A percentile compares a stretch with the other conserved stretches of the same genome.
These are phyloP conservation scores for Lepidochitona cinerea DNA, from an alignment of 2,888 invertebrate genomes.

Conservation along the genomic window DNA sequence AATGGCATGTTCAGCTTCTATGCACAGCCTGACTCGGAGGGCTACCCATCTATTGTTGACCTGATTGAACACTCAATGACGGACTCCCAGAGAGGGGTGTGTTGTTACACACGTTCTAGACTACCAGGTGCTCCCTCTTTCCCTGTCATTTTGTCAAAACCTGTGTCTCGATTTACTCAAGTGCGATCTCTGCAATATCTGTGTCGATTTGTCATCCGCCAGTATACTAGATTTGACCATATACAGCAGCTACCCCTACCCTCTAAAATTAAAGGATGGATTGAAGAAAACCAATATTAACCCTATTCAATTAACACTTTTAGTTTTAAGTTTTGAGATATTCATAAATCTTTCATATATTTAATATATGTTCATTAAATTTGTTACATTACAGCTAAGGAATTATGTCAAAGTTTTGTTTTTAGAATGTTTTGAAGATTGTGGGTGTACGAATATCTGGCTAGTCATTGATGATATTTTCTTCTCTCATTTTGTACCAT, in stretches of 20 bases:
- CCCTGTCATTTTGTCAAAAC: conserved; percentile 82
- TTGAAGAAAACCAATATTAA: conserved; percentile 70
- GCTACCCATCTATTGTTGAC: conserved; percentile 76
- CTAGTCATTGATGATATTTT: no score
- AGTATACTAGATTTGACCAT: conserved; percentile 78
- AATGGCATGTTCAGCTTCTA: conserved; percentile 76
- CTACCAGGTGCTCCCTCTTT: conserved; percentile 80
- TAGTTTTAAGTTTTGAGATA: no score
- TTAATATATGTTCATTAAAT: no score
- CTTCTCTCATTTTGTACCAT: no score
- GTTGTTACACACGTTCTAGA: conserved; percentile 81
- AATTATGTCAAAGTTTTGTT: no score
- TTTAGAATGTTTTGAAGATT: no score
- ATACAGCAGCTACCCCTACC: conserved; percentile 80
- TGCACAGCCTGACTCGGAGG: conserved; percentile 70
- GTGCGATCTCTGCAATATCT: conserved; percentile 80
- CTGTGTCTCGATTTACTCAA: conserved; percentile 82
- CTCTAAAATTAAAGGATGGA: conserved; percentile 72
- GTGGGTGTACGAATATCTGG: no score
- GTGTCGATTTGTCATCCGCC: conserved; percentile 82
- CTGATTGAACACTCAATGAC: conserved; percentile 83
- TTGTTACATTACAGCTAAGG: no score
- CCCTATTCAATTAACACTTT: background rate
- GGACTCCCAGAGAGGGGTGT: conserved; percentile 80
- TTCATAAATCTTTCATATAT: no score